These are phyloP conservation scores for Karalla daura DNA, from an alignment of 2,797 vertebrate genomes.

Conservation along the genomic window DNA sequence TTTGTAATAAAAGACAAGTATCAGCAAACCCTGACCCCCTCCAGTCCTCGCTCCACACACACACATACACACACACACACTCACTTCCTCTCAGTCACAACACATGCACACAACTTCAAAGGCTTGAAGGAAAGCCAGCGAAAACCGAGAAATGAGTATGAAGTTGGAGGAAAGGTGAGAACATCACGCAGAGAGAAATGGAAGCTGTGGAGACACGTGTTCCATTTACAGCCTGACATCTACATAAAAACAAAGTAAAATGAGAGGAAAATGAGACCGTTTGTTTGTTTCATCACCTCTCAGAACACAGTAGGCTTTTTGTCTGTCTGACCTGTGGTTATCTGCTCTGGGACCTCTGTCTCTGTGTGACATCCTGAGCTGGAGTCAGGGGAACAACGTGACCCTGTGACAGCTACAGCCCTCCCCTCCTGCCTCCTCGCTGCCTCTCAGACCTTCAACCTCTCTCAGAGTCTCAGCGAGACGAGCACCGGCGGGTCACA, in stretches of 20 bases:
- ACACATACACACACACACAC: too few species aligned
- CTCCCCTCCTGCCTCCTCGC: not conserved
- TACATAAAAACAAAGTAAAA: not conserved
- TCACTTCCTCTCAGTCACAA: too few species aligned
- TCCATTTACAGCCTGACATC: constrained; percentile 18
- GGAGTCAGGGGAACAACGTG: constrained; percentile 7
- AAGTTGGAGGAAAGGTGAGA: not conserved
- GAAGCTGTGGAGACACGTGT: constrained; percentile 16
- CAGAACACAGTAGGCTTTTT: too few species aligned
- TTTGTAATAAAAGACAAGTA: too few species aligned
- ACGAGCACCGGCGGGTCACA: constrained; percentile 34
- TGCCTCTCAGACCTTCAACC: constrained; percentile 15
- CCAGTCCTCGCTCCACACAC: too few species aligned
- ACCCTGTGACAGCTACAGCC: constrained; percentile 7
- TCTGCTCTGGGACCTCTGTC: constrained; percentile 10
- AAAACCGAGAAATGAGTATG: too few species aligned
- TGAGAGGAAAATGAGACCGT: not conserved
- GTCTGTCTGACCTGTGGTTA: constrained; percentile 8
- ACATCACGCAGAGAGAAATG: constrained; percentile 23
- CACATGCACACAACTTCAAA: too few species aligned
- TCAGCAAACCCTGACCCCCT: too few species aligned
- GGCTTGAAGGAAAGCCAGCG: too few species aligned
- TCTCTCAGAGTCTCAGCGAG: constrained; percentile 25
- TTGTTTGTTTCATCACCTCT: constrained; percentile 26
- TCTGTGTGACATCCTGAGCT: constrained; percentile 20